Evolutionary conservation across 2,113 vertebrate species (phyloP).

Genomic region (Galeopterus variegatus): DNA sequence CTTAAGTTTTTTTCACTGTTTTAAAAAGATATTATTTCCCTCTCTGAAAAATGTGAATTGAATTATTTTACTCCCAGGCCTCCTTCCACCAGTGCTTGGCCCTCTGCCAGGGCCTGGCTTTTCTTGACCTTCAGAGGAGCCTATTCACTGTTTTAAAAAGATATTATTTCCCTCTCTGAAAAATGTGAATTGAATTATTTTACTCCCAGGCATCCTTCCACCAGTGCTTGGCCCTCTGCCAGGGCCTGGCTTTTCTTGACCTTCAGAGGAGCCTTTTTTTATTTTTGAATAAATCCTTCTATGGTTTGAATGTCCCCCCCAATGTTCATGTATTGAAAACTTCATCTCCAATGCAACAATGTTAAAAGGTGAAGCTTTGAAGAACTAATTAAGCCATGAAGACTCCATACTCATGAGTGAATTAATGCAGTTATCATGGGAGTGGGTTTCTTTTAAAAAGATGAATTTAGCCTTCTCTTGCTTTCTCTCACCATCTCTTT

Average conservation of each 20-base stretch:
- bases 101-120: neutral
- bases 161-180: neutral
- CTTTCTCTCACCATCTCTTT: too few relatives aligned
- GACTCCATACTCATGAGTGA: too few relatives aligned
- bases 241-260: neutral
- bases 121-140: neutral
- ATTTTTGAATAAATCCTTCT: neutral
- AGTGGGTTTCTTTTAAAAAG: too few relatives aligned
- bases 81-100: neutral
- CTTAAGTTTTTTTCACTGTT: neutral
- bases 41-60: neutral
- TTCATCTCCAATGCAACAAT: too few relatives aligned
- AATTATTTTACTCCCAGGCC: neutral
- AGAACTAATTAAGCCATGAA: too few relatives aligned
- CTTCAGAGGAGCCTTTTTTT: neutral
- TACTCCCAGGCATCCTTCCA: neutral
- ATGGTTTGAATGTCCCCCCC: neutral
- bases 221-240: neutral
- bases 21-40: neutral
- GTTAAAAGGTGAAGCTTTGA: too few relatives aligned
- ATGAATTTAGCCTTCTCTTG: too few relatives aligned
- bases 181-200: neutral
- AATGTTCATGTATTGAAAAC: neutral
- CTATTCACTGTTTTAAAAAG: neutral
- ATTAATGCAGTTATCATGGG: too few relatives aligned